These are phyloP conservation scores for Bugulina stolonifera DNA, from an alignment of 2,888 invertebrate species.

Conservation along the genomic window DNA sequence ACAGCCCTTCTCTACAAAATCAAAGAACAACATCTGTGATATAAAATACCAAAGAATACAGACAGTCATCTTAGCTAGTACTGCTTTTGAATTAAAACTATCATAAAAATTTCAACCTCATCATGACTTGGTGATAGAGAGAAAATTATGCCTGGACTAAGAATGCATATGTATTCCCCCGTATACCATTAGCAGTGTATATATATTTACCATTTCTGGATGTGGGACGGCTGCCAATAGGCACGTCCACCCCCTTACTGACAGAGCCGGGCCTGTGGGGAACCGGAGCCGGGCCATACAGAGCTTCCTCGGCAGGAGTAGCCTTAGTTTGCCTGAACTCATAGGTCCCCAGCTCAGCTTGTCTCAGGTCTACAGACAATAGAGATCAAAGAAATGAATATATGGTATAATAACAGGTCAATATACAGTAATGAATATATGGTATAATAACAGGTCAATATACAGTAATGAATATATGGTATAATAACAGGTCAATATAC, in stretches of 20 bases:
- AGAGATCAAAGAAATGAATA: neutral
- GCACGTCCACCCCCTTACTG: neutral
- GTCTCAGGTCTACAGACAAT: neutral
- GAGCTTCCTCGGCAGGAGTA: neutral
- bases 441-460: too few species aligned
- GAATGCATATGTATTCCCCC: too few species aligned
- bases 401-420: too few species aligned
- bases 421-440: too few species aligned
- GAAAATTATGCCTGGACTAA: too few species aligned
- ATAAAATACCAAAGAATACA: neutral
- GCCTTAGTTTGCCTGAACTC: neutral
- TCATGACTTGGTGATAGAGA: too few species aligned
- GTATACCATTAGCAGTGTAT: too few species aligned
- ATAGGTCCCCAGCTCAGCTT: neutral
- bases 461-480: too few species aligned
- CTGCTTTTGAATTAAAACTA: too few species aligned
- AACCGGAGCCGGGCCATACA: conserved; percentile 8
- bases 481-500: too few species aligned
- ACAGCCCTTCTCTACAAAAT: neutral
- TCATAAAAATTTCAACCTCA: too few species aligned
- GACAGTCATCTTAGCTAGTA: too few species aligned
- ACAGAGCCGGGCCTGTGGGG: conserved; percentile 4
- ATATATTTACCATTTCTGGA: neutral
- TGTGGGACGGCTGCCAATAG: conserved; percentile 8
- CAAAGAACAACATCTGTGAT: neutral